phyloP scores from a whole-genome alignment of 2,888 invertebrate species.

The Apotomis capreana region DNA sequence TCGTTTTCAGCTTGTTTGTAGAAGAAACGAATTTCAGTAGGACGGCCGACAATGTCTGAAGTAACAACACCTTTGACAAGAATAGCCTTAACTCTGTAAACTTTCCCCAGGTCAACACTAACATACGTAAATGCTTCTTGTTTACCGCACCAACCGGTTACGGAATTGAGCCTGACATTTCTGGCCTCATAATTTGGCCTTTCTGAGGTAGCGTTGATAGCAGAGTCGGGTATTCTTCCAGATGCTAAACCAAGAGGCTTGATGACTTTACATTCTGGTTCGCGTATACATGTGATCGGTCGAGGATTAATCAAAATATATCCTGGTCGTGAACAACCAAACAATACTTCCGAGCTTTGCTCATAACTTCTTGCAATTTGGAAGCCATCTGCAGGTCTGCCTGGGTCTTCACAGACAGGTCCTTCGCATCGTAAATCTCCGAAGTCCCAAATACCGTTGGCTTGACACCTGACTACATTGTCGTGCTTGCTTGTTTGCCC shows the following conservation, averaged over 20 bases:
- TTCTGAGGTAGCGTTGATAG: conserved; percentile 97
- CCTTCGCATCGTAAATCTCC: conserved; percentile 98
- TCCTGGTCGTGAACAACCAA: conserved; percentile 95
- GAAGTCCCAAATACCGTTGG: conserved; percentile 98
- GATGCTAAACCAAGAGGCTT: conserved; percentile 95
- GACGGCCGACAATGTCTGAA: conserved; percentile 96
- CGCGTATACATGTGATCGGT: conserved; percentile 94
- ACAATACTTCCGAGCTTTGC: conserved; percentile 95
- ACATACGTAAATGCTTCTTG: conserved; percentile 98
- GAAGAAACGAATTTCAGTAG: conserved; percentile 98
- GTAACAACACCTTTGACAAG: conserved; percentile 97
- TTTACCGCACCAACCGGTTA: conserved; percentile 98
- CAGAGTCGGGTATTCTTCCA: conserved; percentile 96
- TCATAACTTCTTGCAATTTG: conserved; percentile 93
- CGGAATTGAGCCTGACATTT: conserved; percentile 94
- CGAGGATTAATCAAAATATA: conserved; percentile 96
- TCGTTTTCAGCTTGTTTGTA: conserved; percentile 97
- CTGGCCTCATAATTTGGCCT: conserved; percentile 95
- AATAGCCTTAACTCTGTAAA: conserved; percentile 96
- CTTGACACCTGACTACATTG: conserved; percentile 95
- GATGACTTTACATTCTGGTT: conserved; percentile 97
- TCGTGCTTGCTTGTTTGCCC: conserved; percentile 96
- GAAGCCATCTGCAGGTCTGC: conserved; percentile 95
- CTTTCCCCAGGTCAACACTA: conserved; percentile 96
- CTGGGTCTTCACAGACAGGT: conserved; percentile 98